Conservation (phyloP, 2,888 invertebrate genomes). For the Drosophila setosimentum region DNA sequence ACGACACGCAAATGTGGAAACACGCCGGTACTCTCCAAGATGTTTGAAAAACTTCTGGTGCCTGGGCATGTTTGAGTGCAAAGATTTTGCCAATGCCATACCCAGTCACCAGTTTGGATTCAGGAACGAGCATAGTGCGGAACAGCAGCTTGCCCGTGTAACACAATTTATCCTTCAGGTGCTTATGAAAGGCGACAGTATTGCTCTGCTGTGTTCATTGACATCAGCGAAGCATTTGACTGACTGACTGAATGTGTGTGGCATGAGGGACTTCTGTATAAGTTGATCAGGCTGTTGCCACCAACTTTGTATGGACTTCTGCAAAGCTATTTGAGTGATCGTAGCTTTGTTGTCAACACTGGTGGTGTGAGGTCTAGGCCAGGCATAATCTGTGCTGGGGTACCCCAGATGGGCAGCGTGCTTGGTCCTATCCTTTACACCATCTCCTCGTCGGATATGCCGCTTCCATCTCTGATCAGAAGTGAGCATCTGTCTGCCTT, state of each 20-base stretch:
- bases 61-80: neutral
- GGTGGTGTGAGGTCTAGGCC: conserved; percentile 1
- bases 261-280: neutral
- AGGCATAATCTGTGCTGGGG: no score
- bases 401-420: no score
- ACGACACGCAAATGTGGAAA: no score
- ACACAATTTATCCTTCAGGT: neutral
- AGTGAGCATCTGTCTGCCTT: no score
- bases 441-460: conserved; percentile 9
- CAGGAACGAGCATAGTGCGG: neutral
- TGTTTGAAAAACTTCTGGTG: neutral
- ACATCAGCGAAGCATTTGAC: neutral
- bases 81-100: neutral
- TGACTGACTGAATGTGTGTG: no score
- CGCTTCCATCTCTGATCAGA: neutral
- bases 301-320: neutral
- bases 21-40: neutral
- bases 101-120: neutral
- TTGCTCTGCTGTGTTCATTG: conserved; percentile 4
- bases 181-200: neutral
- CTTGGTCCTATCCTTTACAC: no score
- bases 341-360: conserved; percentile 1
- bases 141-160: neutral
- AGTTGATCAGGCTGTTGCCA: neutral
- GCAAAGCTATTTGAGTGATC: neutral